Base-by-base conservation (phyloP, 2,888 invertebrate genomes). In the Drosophila flavopinicola region DNA sequence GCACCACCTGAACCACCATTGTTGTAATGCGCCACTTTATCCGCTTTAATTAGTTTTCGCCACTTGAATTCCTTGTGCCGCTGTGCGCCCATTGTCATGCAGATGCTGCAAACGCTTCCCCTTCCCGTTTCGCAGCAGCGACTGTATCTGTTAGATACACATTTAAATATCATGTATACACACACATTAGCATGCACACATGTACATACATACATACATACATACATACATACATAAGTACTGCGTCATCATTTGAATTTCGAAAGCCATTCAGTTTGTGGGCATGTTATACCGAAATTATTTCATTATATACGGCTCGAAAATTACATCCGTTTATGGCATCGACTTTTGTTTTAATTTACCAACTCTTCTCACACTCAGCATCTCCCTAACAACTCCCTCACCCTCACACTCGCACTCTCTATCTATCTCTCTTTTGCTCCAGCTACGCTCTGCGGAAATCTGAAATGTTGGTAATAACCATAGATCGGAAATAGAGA, bases 1-100 rank as follows among this genome's bases (percentile, higher is more conserved):
- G n/a, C 11, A 30, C 13, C 20, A 49, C 51, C 72, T 47, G 52
- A 29, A 6, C 49, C 41, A 5, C 38, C 65, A 88, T 85, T 88
- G 88, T 87, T 85, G 85, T 85, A 87, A 87, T 85, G 70, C 83
- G 78, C 66, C 85, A 82, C 71, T 85, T 85, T 87, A 85, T 87
- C 75, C 87, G 85, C 85, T 82, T 88, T 85, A 85, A 85, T 88
- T 85, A 88, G 82, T 88, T 88, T 86, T 85, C 78, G 77, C 86
- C 77, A 76, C 77, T 83, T 86, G 74, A 86, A 86, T 84, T 71
- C 51, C 54, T 66, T 57, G 57, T 48, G 42, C 35, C 45, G 45
- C 6, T 27, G 33, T 17, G 25, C 51, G 61, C 58, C 71, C 71
- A 87, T 82, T 82, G 87, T 82, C 64, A 82, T 82, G 85, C 75